phyloP scores from a whole-genome alignment of 2,888 invertebrate species.

The Tachina fera region DNA sequence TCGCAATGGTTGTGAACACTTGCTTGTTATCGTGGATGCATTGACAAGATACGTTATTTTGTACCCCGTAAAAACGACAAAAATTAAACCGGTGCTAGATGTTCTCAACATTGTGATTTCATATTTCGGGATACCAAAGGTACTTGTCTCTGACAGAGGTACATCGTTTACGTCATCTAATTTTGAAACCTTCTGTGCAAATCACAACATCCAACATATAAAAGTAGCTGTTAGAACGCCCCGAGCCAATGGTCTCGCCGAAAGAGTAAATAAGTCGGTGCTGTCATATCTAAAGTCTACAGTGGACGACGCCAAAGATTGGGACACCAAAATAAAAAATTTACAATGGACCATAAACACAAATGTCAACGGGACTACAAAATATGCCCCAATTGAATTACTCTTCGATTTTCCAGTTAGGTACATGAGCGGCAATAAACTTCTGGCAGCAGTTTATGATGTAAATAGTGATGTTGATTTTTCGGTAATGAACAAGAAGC shows the following conservation, averaged over 20 bases:
- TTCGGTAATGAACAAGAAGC: background rate
- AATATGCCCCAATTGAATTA: constrained; percentile 41
- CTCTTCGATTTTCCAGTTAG: constrained; percentile 47
- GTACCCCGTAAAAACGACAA: constrained; percentile 55
- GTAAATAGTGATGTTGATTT: constrained; percentile 3
- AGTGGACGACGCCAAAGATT: constrained; percentile 21
- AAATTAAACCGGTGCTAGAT: constrained; percentile 60
- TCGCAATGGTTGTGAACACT: constrained; percentile 48
- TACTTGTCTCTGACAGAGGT: constrained; percentile 52
- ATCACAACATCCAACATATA: constrained; percentile 24
- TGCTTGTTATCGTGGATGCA: constrained; percentile 55
- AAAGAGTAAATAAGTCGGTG: constrained; percentile 50
- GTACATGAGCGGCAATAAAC: constrained; percentile 54
- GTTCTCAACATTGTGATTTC: constrained; percentile 37
- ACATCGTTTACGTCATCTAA: constrained; percentile 55
- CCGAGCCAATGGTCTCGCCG: constrained; percentile 44
- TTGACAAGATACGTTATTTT: constrained; percentile 54
- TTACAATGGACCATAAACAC: constrained; percentile 56
- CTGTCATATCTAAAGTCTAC: constrained; percentile 35
- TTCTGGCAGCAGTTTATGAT: constrained; percentile 51
- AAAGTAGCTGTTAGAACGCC: constrained; percentile 56
- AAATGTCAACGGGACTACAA: constrained; percentile 33
- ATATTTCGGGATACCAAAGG: constrained; percentile 53
- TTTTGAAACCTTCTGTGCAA: constrained; percentile 28
- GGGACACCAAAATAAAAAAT: constrained; percentile 37